Evolutionary conservation across 2,888 invertebrate species (phyloP).

Genomic region (Polydesmus complanatus): DNA sequence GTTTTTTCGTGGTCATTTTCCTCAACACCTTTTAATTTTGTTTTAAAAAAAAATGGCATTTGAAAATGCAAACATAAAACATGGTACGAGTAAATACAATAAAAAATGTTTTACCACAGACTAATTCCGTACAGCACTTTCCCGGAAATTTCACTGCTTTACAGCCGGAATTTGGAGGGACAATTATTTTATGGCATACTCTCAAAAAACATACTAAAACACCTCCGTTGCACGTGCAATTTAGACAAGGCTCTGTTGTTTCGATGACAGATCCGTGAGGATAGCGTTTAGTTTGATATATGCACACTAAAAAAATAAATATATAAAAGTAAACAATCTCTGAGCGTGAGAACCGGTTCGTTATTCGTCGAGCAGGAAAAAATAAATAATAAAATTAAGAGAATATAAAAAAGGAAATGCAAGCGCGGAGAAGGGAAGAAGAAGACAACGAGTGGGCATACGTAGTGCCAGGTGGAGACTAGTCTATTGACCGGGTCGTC

Average conservation of each 20-base stretch:
- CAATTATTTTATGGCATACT: conserved; percentile 66
- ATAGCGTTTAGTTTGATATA: conserved; percentile 87
- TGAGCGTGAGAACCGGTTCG: not conserved
- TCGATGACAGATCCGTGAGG: conserved; percentile 82
- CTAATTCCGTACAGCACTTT: conserved; percentile 85
- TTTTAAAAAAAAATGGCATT: too few species aligned
- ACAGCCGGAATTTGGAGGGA: conserved; percentile 81
- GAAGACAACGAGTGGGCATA: not conserved
- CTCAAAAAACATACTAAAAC: conserved; percentile 91
- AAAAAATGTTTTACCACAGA: conserved; percentile 42
- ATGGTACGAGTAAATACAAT: not conserved
- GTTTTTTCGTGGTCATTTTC: not conserved
- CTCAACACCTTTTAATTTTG: not conserved
- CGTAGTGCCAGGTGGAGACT: not conserved
- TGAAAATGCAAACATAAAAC: too few species aligned
- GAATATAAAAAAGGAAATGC: not conserved
- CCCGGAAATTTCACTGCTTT: conserved; percentile 76
- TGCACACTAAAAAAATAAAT: conserved; percentile 50
- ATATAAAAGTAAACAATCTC: not conserved
- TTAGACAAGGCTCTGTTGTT: conserved; percentile 88
- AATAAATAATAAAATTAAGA: not conserved
- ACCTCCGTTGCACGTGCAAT: conserved; percentile 86
- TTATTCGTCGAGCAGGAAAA: not conserved
- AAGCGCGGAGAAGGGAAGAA: not conserved
- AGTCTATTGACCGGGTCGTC: not conserved